These are phyloP conservation scores for Columba guinea DNA, from an alignment of 2,797 vertebrate species.

Conservation along the genomic window DNA sequence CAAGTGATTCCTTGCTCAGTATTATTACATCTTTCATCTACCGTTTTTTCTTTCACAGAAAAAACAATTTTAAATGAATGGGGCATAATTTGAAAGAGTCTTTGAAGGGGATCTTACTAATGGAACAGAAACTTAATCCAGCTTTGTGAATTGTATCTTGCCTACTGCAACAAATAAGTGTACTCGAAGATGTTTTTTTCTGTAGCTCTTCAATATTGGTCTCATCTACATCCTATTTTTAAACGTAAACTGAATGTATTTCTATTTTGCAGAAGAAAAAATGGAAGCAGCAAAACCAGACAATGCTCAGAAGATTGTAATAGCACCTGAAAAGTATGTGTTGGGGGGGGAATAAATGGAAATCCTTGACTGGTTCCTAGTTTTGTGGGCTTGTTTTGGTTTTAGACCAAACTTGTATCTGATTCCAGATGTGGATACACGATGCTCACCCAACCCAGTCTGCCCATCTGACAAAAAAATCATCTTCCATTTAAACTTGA, in stretches of 20 bases:
- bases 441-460: neutral
- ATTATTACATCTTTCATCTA: neutral
- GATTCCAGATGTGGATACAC: neutral
- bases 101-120: neutral
- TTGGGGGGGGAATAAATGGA: neutral
- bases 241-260: neutral
- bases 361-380: neutral
- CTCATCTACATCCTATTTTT: neutral
- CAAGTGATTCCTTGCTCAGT: neutral
- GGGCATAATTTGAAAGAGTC: neutral
- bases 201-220: neutral
- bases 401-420: neutral
- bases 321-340: conserved; percentile 73
- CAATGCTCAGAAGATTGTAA: conserved; percentile 41
- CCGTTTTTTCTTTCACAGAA: neutral
- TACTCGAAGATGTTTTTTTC: neutral
- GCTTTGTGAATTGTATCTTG: neutral
- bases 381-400: neutral
- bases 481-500: neutral
- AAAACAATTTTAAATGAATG: neutral
- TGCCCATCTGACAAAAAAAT: neutral
- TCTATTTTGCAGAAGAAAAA: conserved; percentile 54
- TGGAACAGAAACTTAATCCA: neutral
- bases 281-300: conserved; percentile 7
- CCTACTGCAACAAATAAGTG: neutral